Evolutionary conservation across 2,113 vertebrate species (phyloP).

Genomic region (Aptenodytes forsteri): DNA sequence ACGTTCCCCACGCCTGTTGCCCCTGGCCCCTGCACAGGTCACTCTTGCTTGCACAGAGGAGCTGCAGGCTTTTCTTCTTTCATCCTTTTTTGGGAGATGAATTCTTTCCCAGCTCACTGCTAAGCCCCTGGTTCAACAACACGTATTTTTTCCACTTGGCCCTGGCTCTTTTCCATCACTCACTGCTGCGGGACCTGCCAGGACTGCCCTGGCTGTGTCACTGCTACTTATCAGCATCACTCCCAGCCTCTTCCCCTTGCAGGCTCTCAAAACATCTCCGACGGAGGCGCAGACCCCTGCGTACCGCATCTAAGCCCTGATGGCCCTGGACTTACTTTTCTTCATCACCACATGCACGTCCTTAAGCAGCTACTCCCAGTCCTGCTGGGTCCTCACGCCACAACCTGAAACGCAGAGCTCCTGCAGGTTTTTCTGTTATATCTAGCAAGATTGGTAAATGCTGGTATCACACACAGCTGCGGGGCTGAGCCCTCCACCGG

Average conservation of each 20-base stretch:
- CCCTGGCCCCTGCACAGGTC: neutral
- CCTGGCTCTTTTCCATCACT: neutral
- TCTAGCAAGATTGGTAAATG: neutral
- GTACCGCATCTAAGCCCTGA: neutral
- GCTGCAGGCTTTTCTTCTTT: neutral
- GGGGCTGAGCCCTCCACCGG: neutral
- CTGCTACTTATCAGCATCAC: neutral
- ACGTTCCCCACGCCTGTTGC: neutral
- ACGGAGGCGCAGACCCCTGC: neutral
- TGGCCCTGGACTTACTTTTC: neutral
- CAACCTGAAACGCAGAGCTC: neutral
- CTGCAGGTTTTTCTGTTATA: neutral
- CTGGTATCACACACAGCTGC: neutral
- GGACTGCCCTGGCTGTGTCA: neutral
- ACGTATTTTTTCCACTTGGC: neutral
- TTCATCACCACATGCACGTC: neutral
- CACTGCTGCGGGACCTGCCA: neutral
- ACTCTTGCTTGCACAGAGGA: neutral
- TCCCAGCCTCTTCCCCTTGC: neutral
- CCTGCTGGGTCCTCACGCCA: neutral
- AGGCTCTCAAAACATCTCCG: neutral
- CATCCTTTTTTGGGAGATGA: slow-evolving; percentile 13
- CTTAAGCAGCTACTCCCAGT: neutral
- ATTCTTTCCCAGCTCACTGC: slow-evolving; percentile 14
- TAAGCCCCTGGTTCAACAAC: slow-evolving; percentile 9